Conservation (phyloP, 2,797 vertebrate species). For the Schizopygopsis malacanthus region DNA sequence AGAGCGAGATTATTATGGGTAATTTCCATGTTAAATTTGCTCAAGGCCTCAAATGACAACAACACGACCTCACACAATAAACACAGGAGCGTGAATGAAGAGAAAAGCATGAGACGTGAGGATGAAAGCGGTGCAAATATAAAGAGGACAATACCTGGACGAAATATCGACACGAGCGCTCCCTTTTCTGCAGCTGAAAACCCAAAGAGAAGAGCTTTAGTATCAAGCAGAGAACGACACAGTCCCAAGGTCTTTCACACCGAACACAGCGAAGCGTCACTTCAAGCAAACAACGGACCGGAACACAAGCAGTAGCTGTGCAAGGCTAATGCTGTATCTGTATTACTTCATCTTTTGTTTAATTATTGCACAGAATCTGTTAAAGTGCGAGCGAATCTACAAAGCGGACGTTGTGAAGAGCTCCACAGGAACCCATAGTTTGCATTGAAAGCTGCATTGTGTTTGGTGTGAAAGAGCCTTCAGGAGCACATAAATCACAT, state of each 20-base stretch:
- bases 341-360: neutral
- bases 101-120: conserved; percentile 8
- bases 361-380: neutral
- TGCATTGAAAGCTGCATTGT: neutral
- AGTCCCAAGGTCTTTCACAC: conserved; percentile 17
- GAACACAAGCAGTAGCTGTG: neutral
- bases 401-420: neutral
- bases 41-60: conserved; percentile 47
- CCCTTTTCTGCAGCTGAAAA: conserved; percentile 99
- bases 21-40: conserved; percentile 44
- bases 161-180: conserved; percentile 98
- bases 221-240: conserved; percentile 65
- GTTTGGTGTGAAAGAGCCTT: conserved; percentile 14
- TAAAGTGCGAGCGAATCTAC: neutral
- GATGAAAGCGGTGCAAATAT: conserved; percentile 38
- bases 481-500: neutral
- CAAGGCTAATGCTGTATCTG: neutral
- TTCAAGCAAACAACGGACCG: neutral
- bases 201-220: conserved; percentile 71
- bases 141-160: conserved; percentile 91
- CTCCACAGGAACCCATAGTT: neutral
- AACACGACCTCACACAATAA: neutral
- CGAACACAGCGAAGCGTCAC: neutral
- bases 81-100: conserved; percentile 37
- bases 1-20: conserved; percentile 27